Evolutionary conservation across 2,797 vertebrate species (phyloP), one percentile per base, ranked within the genome.

Genomic region (Knipowitschia caucasica): DNA sequence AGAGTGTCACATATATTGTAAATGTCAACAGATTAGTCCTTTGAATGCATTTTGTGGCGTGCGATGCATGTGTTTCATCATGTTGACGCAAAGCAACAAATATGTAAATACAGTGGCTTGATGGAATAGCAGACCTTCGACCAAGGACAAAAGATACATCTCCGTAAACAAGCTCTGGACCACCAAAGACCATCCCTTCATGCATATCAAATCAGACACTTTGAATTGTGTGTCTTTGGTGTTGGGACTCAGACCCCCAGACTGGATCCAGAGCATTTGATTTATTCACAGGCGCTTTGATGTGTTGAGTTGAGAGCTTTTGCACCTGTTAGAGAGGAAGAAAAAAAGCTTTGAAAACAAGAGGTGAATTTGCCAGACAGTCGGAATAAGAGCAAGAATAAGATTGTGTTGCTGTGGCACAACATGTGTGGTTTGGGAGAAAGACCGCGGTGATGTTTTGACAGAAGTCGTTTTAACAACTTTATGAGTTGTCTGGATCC

Each of bases 211-310:
- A 86, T 75, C 63, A 79, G 76, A 66, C 81, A 73, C 82, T 86
- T 82, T 86, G 75, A 86, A 87, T 84, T 77, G 72, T 75, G 50
- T 67, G 82, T 79, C 82, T 86, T 82, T 84, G 81, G 77, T 83
- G 78, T 80, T 77, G 14, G 75, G 64, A 43, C 40, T 43, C 21
- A 67, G 77, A 67, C 71, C 72, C 55, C 23, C 43, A 59, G 75
- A 80, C 73, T 77, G 81, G 73, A 86, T 84, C 84, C 69, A 74
- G 78, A 78, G 63, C 61, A 73, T 82, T 85, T 57, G 86, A 88
- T 87, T 87, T 86, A 87, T 89, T 86, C 68, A 35, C 82, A 86
- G 79, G 68, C 67, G 78, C 82, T 88, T 88, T 88, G 86, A 89
- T 87, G 80, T 85, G 78, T 57, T 58, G 74, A 75, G 77, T 77